These are phyloP conservation scores for Geotrupes spiniger DNA, from an alignment of 2,888 invertebrate genomes.

Conservation along the genomic window DNA sequence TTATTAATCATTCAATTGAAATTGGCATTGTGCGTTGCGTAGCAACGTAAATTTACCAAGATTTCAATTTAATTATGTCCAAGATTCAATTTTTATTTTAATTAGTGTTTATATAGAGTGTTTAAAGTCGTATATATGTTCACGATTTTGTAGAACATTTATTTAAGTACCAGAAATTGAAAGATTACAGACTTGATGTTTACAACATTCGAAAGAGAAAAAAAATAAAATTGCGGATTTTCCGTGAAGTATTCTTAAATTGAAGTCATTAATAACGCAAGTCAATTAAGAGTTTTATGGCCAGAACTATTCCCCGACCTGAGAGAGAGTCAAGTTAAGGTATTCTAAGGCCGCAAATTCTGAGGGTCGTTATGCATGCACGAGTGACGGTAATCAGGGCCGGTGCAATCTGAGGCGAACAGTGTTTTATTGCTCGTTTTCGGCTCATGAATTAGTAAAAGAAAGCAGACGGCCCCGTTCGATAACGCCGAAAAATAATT, in stretches of 20 bases:
- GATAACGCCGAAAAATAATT: slow-evolving; percentile 72
- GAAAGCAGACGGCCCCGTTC: slow-evolving; percentile 61
- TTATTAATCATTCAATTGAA: too few relatives aligned
- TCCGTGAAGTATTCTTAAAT: slow-evolving; percentile 8
- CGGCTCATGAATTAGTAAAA: slow-evolving; percentile 66
- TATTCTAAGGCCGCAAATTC: slow-evolving; percentile 9
- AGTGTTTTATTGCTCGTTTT: slow-evolving; percentile 52
- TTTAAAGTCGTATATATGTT: too few relatives aligned
- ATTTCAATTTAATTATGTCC: too few relatives aligned
- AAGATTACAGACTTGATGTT: too few relatives aligned
- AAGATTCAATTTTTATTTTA: too few relatives aligned
- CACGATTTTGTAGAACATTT: too few relatives aligned
- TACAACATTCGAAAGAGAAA: too few relatives aligned
- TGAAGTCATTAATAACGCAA: slow-evolving; percentile 20
- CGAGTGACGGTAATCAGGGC: slow-evolving; percentile 42
- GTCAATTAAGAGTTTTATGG: slow-evolving; percentile 21
- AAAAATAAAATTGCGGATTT: too few relatives aligned
- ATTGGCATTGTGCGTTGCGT: too few relatives aligned
- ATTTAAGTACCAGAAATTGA: too few relatives aligned
- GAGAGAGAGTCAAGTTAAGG: slow-evolving; percentile 2
- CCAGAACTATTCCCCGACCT: slow-evolving; percentile 3
- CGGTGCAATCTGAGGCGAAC: slow-evolving; percentile 38
- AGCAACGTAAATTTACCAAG: too few relatives aligned
- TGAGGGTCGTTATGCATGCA: slow-evolving; percentile 42
- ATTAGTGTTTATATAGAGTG: too few relatives aligned